These are phyloP conservation scores for Cryptophagus acutangulus DNA, from an alignment of 2,888 invertebrate species.

Conservation along the genomic window DNA sequence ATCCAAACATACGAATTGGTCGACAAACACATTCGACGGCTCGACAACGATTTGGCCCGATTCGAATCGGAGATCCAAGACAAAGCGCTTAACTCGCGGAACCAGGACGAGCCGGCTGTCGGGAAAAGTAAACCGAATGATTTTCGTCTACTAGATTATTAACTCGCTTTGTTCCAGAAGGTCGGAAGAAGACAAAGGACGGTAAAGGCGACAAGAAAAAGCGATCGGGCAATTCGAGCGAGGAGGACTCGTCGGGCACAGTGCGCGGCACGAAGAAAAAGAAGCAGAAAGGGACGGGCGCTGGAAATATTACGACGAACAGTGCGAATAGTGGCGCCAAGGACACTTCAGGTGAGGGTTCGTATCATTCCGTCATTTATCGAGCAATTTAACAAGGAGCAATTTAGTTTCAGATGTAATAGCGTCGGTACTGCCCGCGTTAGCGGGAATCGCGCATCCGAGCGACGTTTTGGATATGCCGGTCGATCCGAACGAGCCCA, in stretches of 20 bases:
- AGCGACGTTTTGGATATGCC: constrained; percentile 89
- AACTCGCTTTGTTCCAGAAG: constrained; percentile 52
- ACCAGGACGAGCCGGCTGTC: constrained; percentile 60
- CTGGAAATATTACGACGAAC: constrained; percentile 37
- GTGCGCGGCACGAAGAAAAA: constrained; percentile 51
- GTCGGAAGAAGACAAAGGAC: constrained; percentile 66
- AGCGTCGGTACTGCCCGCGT: constrained; percentile 46
- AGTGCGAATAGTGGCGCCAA: constrained; percentile 41
- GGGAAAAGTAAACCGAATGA: constrained; percentile 51
- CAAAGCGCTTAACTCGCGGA: constrained; percentile 75
- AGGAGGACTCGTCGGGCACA: constrained; percentile 49
- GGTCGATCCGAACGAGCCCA: constrained; percentile 96
- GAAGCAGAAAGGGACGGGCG: constrained; percentile 52
- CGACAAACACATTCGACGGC: constrained; percentile 92
- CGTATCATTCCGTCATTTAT: constrained; percentile 43
- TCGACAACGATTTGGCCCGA: constrained; percentile 93
- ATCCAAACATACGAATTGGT: constrained; percentile 98
- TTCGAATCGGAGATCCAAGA: constrained; percentile 97
- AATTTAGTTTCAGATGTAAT: constrained; percentile 42
- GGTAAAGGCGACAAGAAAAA: constrained; percentile 58
- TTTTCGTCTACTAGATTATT: no score
- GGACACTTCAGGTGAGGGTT: constrained; percentile 46
- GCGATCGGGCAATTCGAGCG: constrained; percentile 49
- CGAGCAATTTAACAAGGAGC: no score
- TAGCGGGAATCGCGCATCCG: constrained; percentile 69